These are phyloP conservation scores for Phocoena phocoena DNA, from an alignment of 2,113 vertebrate genomes.

Conservation along the genomic window DNA sequence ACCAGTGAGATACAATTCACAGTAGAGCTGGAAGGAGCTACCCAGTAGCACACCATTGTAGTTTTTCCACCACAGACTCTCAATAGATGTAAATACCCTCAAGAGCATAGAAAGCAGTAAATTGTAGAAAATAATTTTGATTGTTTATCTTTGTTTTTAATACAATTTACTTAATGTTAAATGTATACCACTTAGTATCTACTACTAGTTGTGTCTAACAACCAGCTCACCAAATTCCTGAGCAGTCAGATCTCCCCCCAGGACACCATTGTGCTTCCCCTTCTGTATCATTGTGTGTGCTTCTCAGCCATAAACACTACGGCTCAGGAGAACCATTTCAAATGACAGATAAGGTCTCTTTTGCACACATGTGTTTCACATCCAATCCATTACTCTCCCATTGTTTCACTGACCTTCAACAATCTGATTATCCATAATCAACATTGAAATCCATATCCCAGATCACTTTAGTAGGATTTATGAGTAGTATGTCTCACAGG, in stretches of 20 bases:
- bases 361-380: background rate
- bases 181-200: background rate
- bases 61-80: background rate
- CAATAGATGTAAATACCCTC: accelerated
- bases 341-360: background rate
- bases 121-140: background rate
- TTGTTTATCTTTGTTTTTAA: background rate
- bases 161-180: background rate
- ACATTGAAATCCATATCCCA: background rate
- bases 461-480: background rate
- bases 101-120: background rate
- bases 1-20: background rate
- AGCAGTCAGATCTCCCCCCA: too few species aligned
- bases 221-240: background rate
- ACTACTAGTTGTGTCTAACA: background rate
- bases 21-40: background rate
- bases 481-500: background rate
- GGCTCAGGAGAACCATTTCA: background rate
- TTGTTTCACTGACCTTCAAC: background rate
- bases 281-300: background rate
- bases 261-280: accelerated
- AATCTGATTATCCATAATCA: background rate
- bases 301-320: background rate
- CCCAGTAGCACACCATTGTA: accelerated
- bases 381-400: background rate